These are phyloP conservation scores for Sebastes iracundus DNA, from an alignment of 2,797 vertebrate genomes.

Conservation along the genomic window DNA sequence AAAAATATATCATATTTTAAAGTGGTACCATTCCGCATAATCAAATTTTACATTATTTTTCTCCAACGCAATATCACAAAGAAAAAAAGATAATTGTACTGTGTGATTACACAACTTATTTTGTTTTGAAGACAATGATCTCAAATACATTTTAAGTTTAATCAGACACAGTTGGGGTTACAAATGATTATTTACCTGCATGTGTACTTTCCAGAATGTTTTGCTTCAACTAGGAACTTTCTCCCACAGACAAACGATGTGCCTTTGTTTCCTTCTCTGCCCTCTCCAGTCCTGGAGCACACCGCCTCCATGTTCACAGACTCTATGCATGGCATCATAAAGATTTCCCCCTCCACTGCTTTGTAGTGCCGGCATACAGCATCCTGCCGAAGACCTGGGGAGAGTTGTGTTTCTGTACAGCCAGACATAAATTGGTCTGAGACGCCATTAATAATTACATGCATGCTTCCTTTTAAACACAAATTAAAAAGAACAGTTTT, in stretches of 20 bases:
- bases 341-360: constrained; percentile 68
- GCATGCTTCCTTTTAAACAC: neutral
- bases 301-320: neutral
- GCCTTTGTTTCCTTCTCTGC: neutral
- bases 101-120: too few relatives aligned
- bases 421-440: neutral
- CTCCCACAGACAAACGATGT: neutral
- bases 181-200: constrained; percentile 51
- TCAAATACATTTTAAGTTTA: neutral
- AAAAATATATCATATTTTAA: neutral
- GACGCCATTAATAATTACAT: neutral
- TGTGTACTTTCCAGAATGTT: constrained; percentile 67
- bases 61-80: neutral
- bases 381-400: constrained; percentile 19
- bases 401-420: neutral
- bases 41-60: neutral
- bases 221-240: constrained; percentile 20
- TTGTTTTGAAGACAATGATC: neutral
- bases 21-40: neutral
- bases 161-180: neutral
- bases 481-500: neutral
- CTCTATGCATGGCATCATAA: constrained; percentile 53
- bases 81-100: too few relatives aligned
- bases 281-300: constrained; percentile 20
- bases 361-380: constrained; percentile 37